phyloP scores from a whole-genome alignment of 2,797 vertebrate species.

The Artibeus lituratus region DNA sequence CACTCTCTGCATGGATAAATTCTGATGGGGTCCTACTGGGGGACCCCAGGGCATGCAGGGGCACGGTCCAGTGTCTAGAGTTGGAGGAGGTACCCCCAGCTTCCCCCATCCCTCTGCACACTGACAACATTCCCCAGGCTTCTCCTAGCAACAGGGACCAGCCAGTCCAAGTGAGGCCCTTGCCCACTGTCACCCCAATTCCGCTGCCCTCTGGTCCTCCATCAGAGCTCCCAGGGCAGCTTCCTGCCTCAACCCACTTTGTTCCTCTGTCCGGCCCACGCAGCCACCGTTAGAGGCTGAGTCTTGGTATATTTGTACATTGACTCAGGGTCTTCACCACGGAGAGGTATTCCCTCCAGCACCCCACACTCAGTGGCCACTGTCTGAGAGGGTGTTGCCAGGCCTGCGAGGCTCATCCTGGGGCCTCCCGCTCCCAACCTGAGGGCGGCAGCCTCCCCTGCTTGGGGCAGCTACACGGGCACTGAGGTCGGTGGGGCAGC shows the following conservation, averaged over 20 bases:
- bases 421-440: neutral
- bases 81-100: too few species aligned
- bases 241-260: too few species aligned
- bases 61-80: neutral
- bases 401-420: neutral
- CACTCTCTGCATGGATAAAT: neutral
- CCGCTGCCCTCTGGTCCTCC: neutral
- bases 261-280: neutral
- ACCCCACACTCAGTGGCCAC: neutral
- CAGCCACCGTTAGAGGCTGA: neutral
- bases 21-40: too few species aligned
- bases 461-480: fast-evolving
- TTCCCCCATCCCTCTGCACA: neutral
- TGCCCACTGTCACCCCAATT: neutral
- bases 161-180: neutral
- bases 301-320: neutral
- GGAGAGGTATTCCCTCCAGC: fast-evolving
- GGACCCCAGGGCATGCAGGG: neutral
- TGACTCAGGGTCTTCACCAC: neutral
- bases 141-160: neutral
- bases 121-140: neutral
- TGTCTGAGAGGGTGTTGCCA: neutral
- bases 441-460: neutral
- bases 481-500: neutral
- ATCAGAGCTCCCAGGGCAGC: neutral